Evolutionary conservation across 2,888 invertebrate species (phyloP).

Genomic region (Lithophane socia): DNA sequence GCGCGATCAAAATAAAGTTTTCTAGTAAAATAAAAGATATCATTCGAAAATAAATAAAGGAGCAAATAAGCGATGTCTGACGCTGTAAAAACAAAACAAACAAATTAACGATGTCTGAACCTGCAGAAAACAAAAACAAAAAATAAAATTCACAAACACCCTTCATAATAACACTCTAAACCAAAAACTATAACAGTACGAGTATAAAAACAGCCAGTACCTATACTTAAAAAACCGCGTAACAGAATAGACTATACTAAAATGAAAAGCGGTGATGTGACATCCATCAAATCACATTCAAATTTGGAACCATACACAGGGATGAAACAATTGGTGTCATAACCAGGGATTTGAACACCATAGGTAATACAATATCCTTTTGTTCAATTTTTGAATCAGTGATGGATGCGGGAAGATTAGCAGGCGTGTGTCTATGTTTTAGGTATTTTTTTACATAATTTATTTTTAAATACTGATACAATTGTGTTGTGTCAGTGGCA

Average conservation of each 20-base stretch:
- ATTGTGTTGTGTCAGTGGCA: background rate
- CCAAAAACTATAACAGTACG: background rate
- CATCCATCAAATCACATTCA: conserved; percentile 23
- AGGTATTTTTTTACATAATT: background rate
- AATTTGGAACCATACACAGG: background rate
- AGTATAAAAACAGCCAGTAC: background rate
- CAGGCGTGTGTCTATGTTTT: background rate
- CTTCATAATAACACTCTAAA: conserved; percentile 4
- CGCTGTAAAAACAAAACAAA: conserved; percentile 12
- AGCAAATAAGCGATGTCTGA: background rate
- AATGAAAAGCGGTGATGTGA: conserved; percentile 10
- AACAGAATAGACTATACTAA: background rate
- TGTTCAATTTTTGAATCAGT: conserved; percentile 31
- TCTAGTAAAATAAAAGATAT: background rate
- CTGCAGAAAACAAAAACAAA: conserved; percentile 18
- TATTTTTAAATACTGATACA: background rate
- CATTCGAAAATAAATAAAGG: background rate
- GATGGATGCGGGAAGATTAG: conserved; percentile 34
- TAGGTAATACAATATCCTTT: conserved; percentile 39
- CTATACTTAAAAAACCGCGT: background rate
- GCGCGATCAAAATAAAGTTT: background rate
- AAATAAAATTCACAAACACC: background rate
- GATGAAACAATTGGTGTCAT: conserved; percentile 52
- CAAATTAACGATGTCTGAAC: conserved; percentile 9
- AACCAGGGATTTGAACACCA: conserved; percentile 37